Evolutionary conservation across 2,113 vertebrate species (phyloP).

Genomic region (Entelurus aequoreus): DNA sequence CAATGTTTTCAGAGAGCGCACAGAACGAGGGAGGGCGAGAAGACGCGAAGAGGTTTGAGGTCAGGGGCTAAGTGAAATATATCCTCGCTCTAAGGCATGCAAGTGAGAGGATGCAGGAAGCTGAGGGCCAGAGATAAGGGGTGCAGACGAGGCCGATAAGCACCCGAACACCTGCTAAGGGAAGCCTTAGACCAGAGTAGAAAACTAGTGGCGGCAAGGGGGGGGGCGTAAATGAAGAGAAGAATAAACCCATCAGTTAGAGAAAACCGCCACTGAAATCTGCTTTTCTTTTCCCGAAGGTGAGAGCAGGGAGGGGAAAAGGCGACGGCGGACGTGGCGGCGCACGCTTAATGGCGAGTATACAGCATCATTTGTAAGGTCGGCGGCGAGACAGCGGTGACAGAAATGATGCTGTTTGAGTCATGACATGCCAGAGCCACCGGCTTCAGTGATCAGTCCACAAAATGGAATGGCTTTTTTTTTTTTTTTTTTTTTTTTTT

Average conservation of each 20-base stretch:
- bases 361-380: conserved; percentile 75
- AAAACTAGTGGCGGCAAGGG: conserved; percentile 18
- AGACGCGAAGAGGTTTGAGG: conserved; percentile 46
- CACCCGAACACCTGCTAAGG: conserved; percentile 69
- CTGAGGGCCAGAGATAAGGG: conserved; percentile 74
- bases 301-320: conserved; percentile 21
- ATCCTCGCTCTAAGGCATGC: conserved; percentile 66
- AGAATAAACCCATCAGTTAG: conserved; percentile 30
- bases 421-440: conserved; percentile 72
- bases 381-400: conserved; percentile 64
- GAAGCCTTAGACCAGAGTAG: conserved; percentile 16
- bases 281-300: conserved; percentile 44
- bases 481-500: conserved; percentile 9
- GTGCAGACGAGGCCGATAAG: conserved; percentile 64
- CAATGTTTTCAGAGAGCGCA: conserved; percentile 17
- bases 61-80: conserved; percentile 76
- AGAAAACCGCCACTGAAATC: conserved; percentile 38
- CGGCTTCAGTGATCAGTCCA: conserved; percentile 72
- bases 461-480: conserved; percentile 66
- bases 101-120: conserved; percentile 71
- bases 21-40: conserved; percentile 10
- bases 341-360: conserved; percentile 67
- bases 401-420: conserved; percentile 76
- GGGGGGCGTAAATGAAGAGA: background rate
- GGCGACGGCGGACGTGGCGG: background rate